These are phyloP conservation scores for Chrysemys picta DNA, from an alignment of 2,113 vertebrate species.

Conservation along the genomic window DNA sequence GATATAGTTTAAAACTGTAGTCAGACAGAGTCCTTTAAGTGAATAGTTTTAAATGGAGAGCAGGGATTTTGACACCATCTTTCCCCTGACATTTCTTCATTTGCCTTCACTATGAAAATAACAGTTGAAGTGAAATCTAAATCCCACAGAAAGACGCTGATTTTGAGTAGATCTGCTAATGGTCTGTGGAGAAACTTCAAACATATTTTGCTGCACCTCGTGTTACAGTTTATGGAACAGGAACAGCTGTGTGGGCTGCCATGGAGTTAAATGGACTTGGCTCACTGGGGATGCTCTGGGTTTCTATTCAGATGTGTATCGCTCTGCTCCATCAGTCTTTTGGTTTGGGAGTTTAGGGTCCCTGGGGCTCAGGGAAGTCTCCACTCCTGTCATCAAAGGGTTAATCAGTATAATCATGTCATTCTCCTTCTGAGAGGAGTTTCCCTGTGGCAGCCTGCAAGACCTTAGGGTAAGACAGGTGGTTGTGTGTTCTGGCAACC, in stretches of 20 bases:
- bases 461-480: not conserved
- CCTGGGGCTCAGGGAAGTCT: not conserved
- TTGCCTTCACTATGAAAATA: constrained; percentile 42
- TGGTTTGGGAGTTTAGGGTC: accelerated
- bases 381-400: accelerated
- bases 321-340: accelerated
- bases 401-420: not conserved
- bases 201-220: accelerated
- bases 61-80: not conserved
- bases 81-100: not conserved
- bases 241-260: not conserved
- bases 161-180: not conserved
- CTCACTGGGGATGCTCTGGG: accelerated
- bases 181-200: not conserved
- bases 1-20: not conserved
- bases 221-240: accelerated
- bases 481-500: constrained; percentile 32
- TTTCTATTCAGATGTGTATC: accelerated
- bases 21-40: not conserved
- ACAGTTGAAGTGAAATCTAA: not conserved
- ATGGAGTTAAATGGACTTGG: not conserved
- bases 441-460: not conserved
- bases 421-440: constrained; percentile 2
- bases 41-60: not conserved
- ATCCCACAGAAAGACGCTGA: not conserved